Base-by-base conservation (phyloP, 2,888 invertebrate species). In the Automeris io region DNA sequence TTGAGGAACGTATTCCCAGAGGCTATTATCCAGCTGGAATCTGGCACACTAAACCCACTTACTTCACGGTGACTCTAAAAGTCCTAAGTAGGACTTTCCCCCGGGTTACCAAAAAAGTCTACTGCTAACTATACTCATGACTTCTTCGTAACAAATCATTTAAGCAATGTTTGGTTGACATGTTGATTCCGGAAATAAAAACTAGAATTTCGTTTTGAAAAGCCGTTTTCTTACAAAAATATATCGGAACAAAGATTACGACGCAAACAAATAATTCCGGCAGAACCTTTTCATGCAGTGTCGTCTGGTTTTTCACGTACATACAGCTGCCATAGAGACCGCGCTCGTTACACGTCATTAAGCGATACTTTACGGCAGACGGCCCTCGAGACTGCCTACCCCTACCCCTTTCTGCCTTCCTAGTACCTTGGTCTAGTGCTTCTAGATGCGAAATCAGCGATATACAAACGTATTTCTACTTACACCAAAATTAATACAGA, bases 311-410 rank as follows among this genome's bases (percentile, higher is more conserved):
- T 73, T 72, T 62, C 67, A 66, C 62, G 68, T 70, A 69, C 68
- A 65, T 63, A 62, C 70, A 65, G 66, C 62, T 68, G 65, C 62
- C 58, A 61, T 61, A 56, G 70, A 67, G 74, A 75, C 74, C 73
- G 65, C 61, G 75, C 81, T 83, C 81, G 85, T 85, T 83, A 82
- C 85, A 82, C 82, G 82, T 86, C 85, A 85, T 86, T 86, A 86
- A 81, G 82, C 83, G 82, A 86, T 86, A 85, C 85, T 86, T 82
- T 85, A 80, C 78, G 68, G 82, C 81, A 86, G 85, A 86, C 85
- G 85, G 81, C 76, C 67, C 85, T 86, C 77, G 85, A 85, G 85
- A 85, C 83, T 73, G 72, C 73, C 71, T 70, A 60, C 72, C 57
- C 51, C 42, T 46, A 47, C 55, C 55, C 54, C 59, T 57, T 65